phyloP scores from a whole-genome alignment of 2,888 invertebrate genomes.

The Drosophila macrospina region DNA sequence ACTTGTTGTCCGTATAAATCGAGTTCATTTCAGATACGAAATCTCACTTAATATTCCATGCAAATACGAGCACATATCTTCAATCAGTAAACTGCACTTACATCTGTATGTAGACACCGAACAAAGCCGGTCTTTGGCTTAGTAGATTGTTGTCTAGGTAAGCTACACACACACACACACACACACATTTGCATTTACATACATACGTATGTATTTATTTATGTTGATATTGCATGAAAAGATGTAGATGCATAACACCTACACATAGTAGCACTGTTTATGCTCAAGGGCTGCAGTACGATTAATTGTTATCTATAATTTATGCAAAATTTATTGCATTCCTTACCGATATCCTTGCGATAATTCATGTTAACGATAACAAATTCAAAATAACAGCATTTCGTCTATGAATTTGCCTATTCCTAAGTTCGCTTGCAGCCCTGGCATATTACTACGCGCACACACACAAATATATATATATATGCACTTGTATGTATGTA shows the following conservation, averaged over 20 bases:
- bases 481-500: too few relatives aligned
- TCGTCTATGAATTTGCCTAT: not conserved
- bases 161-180: constrained; percentile 15
- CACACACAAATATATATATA: constrained; percentile 15
- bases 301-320: not conserved
- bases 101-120: not conserved
- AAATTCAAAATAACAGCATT: not conserved
- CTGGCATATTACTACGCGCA: constrained; percentile 38
- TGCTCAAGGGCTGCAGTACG: constrained; percentile 29
- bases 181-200: constrained; percentile 7
- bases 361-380: constrained; percentile 6
- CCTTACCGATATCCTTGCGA: not conserved
- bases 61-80: constrained; percentile 28
- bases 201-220: constrained; percentile 17
- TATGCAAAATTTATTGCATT: not conserved
- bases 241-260: constrained; percentile 39
- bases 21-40: constrained; percentile 32
- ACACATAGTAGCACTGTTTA: constrained; percentile 33
- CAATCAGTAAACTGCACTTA: constrained; percentile 31
- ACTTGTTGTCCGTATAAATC: constrained; percentile 28
- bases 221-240: constrained; percentile 21
- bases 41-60: constrained; percentile 50
- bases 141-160: constrained; percentile 33
- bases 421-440: constrained; percentile 30
- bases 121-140: constrained; percentile 48